phyloP scores from a whole-genome alignment of 2,888 invertebrate genomes.

The Ophonus ardosiacus region DNA sequence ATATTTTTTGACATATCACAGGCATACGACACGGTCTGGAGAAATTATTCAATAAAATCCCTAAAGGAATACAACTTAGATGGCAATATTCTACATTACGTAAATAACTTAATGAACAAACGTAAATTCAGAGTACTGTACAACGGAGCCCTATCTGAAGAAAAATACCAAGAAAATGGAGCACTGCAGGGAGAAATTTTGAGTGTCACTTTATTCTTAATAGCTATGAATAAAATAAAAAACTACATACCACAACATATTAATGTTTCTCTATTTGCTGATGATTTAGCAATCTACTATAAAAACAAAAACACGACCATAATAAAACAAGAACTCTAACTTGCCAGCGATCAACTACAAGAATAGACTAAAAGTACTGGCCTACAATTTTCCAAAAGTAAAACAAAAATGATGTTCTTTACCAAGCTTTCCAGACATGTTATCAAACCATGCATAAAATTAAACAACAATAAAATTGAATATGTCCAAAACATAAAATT shows the following conservation, averaged over 20 bases:
- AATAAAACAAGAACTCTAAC: slow-evolving; percentile 1
- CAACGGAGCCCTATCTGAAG: not conserved
- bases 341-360: not conserved
- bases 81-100: not conserved
- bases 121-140: not conserved
- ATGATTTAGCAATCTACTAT: slow-evolving; percentile 5
- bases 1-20: not conserved
- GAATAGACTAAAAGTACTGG: not conserved
- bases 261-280: not conserved
- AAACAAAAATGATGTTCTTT: slow-evolving; percentile 13
- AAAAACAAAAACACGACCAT: not conserved
- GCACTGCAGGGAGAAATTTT: slow-evolving; percentile 43
- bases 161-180: slow-evolving; percentile 7
- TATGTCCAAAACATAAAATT: not conserved
- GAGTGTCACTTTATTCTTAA: slow-evolving; percentile 64
- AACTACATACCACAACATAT: not conserved
- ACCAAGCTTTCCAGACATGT: not conserved
- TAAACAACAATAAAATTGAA: not conserved
- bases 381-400: not conserved
- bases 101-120: not conserved
- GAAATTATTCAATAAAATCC: not conserved
- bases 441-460: not conserved
- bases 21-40: not conserved
- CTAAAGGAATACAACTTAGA: slow-evolving; percentile 6
- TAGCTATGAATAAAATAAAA: slow-evolving; percentile 62